Base-by-base conservation (phyloP, 2,113 vertebrate species). In the Monopterus albus region DNA sequence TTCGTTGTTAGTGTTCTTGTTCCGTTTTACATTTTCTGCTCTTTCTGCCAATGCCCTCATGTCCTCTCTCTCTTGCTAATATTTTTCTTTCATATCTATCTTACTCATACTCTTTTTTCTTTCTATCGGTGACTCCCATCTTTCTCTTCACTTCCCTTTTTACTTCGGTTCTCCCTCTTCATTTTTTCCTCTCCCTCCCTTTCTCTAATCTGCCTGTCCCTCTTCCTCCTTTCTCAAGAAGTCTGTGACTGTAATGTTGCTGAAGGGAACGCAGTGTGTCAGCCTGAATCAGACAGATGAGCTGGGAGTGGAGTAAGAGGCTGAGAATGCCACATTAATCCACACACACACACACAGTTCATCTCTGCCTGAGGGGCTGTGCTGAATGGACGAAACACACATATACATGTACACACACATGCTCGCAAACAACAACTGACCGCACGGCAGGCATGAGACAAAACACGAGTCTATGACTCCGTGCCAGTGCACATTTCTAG, bases 241-340 rank as follows among this genome's bases (percentile, higher is more conserved):
- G 86, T 81, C 78, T 86, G 82, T 83, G 86, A 81, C 78, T 88
- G 84, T 90, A 89, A 92, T 90, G 84, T 88, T 90, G 79, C 85
- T 87, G 84, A 91, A 86, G 86, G 87, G 89, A 91, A 86, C 80
- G 78, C 80, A 82, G 86, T 78, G 86, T 88, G 89, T 91, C 90
- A 90, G 74, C 65, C 79, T 87, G 85, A 90, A 91, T 91, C 90
- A 91, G 89, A 91, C 81, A 79, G 90, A 92, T 83, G 90, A 89
- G 87, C 80, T 74, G 82, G 66, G 80, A 84, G 87, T 80, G 23
- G 74, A 88, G 90, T 82, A 90, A 90, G 78, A 90, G 88, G 88
- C 79, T 80, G 87, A 86, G 87, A 90, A 85, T 53, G 78, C 79
- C 25, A 53, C 83, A 90, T 91, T 90, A 90, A 88, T 80, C 74